phyloP scores from a whole-genome alignment of 2,888 invertebrate genomes.

The Meganola albula region DNA sequence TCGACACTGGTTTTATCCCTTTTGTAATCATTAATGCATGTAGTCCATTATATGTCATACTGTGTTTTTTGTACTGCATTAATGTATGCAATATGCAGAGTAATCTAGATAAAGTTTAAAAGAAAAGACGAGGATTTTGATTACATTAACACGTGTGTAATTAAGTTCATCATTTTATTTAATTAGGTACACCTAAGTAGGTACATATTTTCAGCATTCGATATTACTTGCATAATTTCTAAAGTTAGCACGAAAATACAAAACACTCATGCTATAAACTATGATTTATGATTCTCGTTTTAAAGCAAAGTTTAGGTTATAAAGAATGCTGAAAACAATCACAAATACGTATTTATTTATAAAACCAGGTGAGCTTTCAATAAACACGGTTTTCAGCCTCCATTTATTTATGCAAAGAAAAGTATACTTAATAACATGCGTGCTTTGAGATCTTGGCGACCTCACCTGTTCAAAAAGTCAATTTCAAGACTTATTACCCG shows the following conservation, averaged over 20 bases:
- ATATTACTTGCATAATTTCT: constrained; percentile 48
- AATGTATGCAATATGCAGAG: no score
- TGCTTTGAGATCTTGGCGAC: constrained; percentile 48
- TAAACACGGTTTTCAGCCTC: constrained; percentile 56
- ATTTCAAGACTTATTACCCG: constrained; percentile 64
- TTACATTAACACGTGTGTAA: no score
- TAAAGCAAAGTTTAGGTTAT: constrained; percentile 61
- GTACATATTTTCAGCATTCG: constrained; percentile 25
- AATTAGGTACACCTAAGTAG: no score
- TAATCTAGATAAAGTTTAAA: no score
- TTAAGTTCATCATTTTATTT: no score
- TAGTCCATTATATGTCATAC: no score
- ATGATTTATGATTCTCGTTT: constrained; percentile 57
- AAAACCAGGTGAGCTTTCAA: constrained; percentile 62
- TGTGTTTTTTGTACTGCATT: no score
- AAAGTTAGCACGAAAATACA: constrained; percentile 52
- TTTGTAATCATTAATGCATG: no score
- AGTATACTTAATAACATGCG: constrained; percentile 61
- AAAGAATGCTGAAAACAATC: constrained; percentile 62
- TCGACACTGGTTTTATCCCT: no score
- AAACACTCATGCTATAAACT: constrained; percentile 61
- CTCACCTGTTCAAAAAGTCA: constrained; percentile 65
- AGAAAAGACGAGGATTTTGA: no score
- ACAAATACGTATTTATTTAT: constrained; percentile 48
- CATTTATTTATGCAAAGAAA: constrained; percentile 55